These are phyloP conservation scores for Morpho deidamia DNA, from an alignment of 2,888 invertebrate genomes.

Conservation along the genomic window DNA sequence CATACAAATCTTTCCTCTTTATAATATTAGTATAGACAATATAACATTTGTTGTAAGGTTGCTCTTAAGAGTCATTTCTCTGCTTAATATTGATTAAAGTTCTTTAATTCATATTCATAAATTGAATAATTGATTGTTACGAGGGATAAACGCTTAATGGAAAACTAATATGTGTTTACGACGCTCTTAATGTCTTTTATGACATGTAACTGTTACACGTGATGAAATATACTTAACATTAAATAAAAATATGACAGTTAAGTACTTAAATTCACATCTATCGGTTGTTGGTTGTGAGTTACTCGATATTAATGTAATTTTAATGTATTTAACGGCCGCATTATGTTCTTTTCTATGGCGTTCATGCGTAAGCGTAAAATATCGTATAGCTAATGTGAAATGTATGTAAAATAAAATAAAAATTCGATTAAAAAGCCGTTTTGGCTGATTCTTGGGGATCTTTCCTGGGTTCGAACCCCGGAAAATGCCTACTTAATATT, in stretches of 20 bases:
- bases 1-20: too few relatives aligned
- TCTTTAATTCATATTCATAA: too few relatives aligned
- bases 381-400: slow-evolving; percentile 22
- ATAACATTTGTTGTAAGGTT: too few relatives aligned
- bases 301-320: slow-evolving; percentile 20
- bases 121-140: too few relatives aligned
- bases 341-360: slow-evolving; percentile 15
- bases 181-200: neutral
- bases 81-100: too few relatives aligned
- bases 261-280: slow-evolving; percentile 10
- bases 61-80: too few relatives aligned
- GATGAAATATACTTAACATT: neutral
- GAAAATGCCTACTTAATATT: too few relatives aligned
- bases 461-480: too few relatives aligned
- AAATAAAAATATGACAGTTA: slow-evolving; percentile 9
- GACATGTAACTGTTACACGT: neutral
- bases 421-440: too few relatives aligned
- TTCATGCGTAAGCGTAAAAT: slow-evolving; percentile 17
- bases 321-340: slow-evolving; percentile 20
- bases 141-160: too few relatives aligned
- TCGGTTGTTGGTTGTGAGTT: slow-evolving; percentile 14
- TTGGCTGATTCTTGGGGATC: too few relatives aligned
- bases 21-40: too few relatives aligned
- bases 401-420: slow-evolving; percentile 7
- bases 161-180: neutral